These are phyloP conservation scores for Euphonia xanthogaster DNA, from an alignment of 2,797 vertebrate species.

Conservation along the genomic window DNA sequence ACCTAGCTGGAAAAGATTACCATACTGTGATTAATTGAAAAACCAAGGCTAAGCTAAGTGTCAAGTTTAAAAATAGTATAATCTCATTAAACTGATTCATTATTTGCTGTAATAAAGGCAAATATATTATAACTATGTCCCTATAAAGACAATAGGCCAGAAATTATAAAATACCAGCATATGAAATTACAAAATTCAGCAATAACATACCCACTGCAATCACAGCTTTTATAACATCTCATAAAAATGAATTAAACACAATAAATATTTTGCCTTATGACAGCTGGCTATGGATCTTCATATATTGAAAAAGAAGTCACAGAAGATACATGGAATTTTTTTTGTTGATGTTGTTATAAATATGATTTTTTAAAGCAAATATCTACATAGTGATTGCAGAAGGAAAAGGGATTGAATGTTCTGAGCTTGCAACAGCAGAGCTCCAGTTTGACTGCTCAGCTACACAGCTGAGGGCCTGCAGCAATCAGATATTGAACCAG, in stretches of 20 bases:
- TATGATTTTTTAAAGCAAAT: neutral
- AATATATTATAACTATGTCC: neutral
- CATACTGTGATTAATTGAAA: neutral
- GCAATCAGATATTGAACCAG: neutral
- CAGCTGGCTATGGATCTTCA: neutral
- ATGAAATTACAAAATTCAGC: neutral
- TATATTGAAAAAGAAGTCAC: neutral
- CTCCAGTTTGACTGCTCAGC: neutral
- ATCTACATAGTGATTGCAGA: neutral
- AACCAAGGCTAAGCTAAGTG: neutral
- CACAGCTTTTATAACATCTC: neutral
- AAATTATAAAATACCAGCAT: neutral
- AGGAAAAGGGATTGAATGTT: neutral
- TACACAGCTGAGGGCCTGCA: neutral
- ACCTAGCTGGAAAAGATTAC: neutral
- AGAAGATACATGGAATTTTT: neutral
- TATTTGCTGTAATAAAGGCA: neutral
- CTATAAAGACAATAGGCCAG: neutral
- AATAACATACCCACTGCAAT: neutral
- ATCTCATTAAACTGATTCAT: slow-evolving; percentile 4
- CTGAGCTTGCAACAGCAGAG: neutral
- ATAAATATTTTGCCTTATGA: neutral
- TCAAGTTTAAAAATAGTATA: slow-evolving; percentile 6
- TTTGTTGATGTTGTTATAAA: neutral
- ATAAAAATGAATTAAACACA: neutral